Base-by-base conservation (phyloP, 1,140 invertebrate genomes). In the Drosophila pallidifrons region DNA sequence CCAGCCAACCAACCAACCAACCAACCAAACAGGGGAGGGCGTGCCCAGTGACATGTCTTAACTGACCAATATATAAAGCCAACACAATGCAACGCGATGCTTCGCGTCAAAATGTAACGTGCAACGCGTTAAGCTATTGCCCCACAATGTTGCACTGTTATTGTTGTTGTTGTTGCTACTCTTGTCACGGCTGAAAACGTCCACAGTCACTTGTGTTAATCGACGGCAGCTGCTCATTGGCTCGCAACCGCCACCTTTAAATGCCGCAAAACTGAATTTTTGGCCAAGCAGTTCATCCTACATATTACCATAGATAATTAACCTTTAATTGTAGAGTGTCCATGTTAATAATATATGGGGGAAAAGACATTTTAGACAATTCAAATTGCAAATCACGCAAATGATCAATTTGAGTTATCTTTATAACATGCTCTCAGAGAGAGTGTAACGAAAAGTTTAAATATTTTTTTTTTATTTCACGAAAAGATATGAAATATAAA, bases 21-120 rank as follows among this genome's bases (percentile, higher is more conserved):
- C 28, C 16, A 63, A 57, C 32, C 35, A 69, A 51, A 13, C 41
- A 38, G 49, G 55, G 20, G 51, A 55, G 80, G 81, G 82, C 82
- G 83, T 87, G 83, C 63, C 77, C 77, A 88, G 83, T 83, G 82
- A 88, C 82, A 87, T 71, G 83, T 80, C 83, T 79, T 82, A 87
- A 88, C 82, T 88, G 77, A 75, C 82, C 83, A 86, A 86, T 86
- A 79, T 75, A 87, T 77, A 79, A 79, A 69, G 81, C 72, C 82
- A 75, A 72, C 45, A 66, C 81, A 83, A 49, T 63, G 49, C 64
- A 59, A 45, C 28, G 47, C 77, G 77, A 70, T 38, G 69, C 81
- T 85, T 46, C 72, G 43, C 64, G 64, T 82, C 77, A 69, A 54
- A 16, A n/a, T 57, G 35, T 15, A 57, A 11, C 13, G 30, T 38